These are phyloP conservation scores for Rhagoletis zephyria DNA, from an alignment of 1,140 invertebrate genomes.

Conservation along the genomic window DNA sequence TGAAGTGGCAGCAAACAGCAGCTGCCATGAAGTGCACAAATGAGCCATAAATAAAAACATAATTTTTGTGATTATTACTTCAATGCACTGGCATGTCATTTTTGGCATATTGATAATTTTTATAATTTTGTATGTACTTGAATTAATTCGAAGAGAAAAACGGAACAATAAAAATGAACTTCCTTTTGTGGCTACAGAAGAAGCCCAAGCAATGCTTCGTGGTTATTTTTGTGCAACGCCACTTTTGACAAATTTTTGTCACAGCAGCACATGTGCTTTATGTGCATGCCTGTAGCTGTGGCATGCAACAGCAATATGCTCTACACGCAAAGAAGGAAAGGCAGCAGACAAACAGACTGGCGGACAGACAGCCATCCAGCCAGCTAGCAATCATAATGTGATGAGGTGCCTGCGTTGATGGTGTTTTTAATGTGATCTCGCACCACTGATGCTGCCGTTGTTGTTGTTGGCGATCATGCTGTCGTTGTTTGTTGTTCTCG, in stretches of 20 bases:
- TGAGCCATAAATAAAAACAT: constrained; percentile 73
- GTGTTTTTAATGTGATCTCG: constrained; percentile 60
- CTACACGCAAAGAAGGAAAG: not conserved
- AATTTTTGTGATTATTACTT: constrained; percentile 64
- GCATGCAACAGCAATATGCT: not conserved
- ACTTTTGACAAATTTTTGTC: constrained; percentile 34
- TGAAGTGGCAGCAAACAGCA: constrained; percentile 59
- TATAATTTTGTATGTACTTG: not conserved
- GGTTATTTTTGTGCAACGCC: not conserved
- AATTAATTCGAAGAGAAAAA: not conserved
- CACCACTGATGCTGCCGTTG: constrained; percentile 14
- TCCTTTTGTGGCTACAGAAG: constrained; percentile 8
- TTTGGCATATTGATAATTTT: constrained; percentile 36
- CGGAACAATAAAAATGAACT: not conserved
- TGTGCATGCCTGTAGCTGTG: not conserved
- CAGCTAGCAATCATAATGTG: constrained; percentile 55
- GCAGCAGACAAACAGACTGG: not conserved
- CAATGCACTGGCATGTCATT: constrained; percentile 46
- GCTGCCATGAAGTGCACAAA: constrained; percentile 69
- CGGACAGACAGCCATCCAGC: constrained; percentile 10
- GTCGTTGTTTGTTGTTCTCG: not conserved
- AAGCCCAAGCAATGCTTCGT: not conserved
- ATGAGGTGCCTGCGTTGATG: constrained; percentile 57
- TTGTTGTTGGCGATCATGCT: not conserved
- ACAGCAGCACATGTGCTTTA: constrained; percentile 19